Evolutionary conservation across 1,140 invertebrate species (phyloP).

Genomic region (Nixonia krombeini): DNA sequence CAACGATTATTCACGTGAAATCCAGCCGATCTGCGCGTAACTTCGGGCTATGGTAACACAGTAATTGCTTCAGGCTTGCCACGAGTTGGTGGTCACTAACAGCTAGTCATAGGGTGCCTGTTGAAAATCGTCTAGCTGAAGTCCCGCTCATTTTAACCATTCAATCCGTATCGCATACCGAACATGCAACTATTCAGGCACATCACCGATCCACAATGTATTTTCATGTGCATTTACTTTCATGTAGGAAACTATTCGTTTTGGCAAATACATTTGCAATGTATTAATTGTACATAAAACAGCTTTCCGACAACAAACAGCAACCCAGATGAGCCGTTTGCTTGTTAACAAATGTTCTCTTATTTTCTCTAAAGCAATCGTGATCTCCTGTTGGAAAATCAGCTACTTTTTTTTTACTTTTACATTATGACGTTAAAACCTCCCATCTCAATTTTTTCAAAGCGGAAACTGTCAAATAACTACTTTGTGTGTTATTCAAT

Average conservation of each 20-base stretch:
- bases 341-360: too few species aligned
- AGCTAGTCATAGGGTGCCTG: conserved; percentile 25
- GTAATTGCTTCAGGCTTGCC: conserved; percentile 44
- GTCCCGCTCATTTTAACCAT: conserved; percentile 11
- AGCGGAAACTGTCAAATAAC: too few species aligned
- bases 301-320: background rate
- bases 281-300: background rate
- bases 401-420: too few species aligned
- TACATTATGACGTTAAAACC: too few species aligned
- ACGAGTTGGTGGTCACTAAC: conserved; percentile 40
- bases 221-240: conserved; percentile 13
- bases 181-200: conserved; percentile 31
- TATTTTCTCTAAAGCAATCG: too few species aligned
- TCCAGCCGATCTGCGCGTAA: conserved; percentile 40
- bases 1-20: conserved; percentile 33
- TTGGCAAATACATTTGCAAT: background rate
- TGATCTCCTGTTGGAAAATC: too few species aligned
- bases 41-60: conserved; percentile 39
- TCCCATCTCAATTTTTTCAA: too few species aligned
- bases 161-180: conserved; percentile 17
- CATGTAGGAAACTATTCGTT: background rate
- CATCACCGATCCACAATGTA: background rate
- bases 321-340: background rate
- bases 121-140: conserved; percentile 36
- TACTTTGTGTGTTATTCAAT: too few species aligned